Conservation (phyloP, 1,140 invertebrate genomes). For the Brachionus calyciflorus region DNA sequence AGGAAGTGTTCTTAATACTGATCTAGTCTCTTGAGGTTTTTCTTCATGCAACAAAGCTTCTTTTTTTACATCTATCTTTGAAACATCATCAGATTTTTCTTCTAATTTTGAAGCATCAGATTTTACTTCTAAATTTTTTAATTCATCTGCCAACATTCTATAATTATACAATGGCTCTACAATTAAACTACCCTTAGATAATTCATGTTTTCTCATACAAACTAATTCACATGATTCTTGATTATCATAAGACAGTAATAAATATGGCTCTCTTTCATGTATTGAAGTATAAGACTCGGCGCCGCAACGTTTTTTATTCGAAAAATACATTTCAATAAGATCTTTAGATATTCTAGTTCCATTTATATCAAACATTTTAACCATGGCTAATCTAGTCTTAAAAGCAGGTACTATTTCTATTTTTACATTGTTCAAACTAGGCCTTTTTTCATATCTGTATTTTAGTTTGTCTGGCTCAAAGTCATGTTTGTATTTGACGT, state of each 20-base stretch:
- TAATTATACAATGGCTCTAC: constrained; percentile 15
- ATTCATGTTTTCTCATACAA: background rate
- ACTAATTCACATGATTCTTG: background rate
- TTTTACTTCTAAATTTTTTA: background rate
- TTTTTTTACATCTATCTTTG: no score
- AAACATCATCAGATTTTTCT: background rate
- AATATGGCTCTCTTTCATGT: constrained; percentile 32
- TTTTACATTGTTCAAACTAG: background rate
- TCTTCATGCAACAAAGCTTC: background rate
- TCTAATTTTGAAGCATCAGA: background rate
- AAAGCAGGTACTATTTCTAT: background rate
- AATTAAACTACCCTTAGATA: background rate
- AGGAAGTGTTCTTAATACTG: background rate
- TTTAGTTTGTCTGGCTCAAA: background rate
- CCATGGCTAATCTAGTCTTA: background rate
- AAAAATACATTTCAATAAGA: constrained; percentile 31
- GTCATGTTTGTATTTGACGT: constrained; percentile 4
- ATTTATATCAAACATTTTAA: background rate
- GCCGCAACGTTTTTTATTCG: background rate
- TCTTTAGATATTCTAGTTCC: background rate
- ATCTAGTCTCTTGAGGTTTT: background rate
- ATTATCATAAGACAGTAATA: background rate
- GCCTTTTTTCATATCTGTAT: background rate
- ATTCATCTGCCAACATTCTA: background rate
- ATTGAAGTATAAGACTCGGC: background rate